Evolutionary conservation across 2,888 invertebrate genomes (phyloP).

Genomic region (Ashinkailepas kermadecensis): DNA sequence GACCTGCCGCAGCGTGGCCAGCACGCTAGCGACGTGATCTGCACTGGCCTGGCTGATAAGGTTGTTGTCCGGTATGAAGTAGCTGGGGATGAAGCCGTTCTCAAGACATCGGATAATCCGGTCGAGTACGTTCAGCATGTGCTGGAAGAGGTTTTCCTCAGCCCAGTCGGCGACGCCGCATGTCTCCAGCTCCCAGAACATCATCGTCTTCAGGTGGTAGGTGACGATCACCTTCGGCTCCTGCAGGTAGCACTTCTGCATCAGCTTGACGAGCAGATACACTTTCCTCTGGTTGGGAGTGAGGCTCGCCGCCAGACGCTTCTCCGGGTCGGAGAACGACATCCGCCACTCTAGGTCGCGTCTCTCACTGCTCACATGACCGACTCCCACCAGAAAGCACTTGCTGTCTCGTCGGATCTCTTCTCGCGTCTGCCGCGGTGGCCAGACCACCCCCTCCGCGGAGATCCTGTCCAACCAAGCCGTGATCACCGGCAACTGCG

Average conservation of each 20-base stretch:
- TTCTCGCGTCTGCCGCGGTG: neutral
- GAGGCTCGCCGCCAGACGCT: neutral
- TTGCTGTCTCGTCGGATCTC: neutral
- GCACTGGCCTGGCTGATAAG: constrained; percentile 46
- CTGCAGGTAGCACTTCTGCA: neutral
- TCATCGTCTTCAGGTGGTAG: neutral
- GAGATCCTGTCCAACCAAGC: neutral
- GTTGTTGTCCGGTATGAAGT: neutral
- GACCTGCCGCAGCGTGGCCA: constrained; percentile 66
- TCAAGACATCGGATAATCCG: neutral
- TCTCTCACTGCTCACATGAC: neutral
- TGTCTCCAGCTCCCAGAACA: neutral
- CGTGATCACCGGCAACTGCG: neutral
- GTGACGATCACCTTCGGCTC: neutral
- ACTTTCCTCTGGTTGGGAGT: neutral
- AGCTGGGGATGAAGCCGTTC: neutral
- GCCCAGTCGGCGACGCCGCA: neutral
- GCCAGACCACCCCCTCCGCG: neutral
- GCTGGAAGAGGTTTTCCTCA: neutral
- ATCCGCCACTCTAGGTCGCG: neutral
- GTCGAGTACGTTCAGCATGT: neutral
- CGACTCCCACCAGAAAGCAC: neutral
- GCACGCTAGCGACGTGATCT: constrained; percentile 76
- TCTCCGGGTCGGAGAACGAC: neutral
- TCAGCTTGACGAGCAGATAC: neutral